These are phyloP conservation scores for Agonopterix arenella DNA, from an alignment of 2,888 invertebrate species.

Conservation along the genomic window DNA sequence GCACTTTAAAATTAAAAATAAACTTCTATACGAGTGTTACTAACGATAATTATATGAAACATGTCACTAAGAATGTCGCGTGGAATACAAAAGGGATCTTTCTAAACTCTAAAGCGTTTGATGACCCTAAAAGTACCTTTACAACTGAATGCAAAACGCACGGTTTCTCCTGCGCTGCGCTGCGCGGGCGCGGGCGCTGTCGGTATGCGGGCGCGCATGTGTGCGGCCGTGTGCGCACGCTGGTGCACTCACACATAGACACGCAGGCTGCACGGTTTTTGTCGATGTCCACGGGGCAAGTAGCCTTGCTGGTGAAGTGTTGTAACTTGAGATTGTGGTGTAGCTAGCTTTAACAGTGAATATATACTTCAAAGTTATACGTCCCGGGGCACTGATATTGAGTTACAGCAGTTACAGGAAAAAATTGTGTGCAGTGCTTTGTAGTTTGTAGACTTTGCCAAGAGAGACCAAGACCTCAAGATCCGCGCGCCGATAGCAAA, in stretches of 20 bases:
- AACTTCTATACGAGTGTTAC: background rate
- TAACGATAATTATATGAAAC: background rate
- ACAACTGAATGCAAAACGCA: conserved; percentile 67
- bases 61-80: conserved; percentile 26
- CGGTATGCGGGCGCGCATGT: conserved; percentile 56
- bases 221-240: conserved; percentile 32
- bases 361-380: background rate
- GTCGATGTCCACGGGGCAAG: conserved; percentile 76
- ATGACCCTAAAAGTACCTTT: conserved; percentile 66
- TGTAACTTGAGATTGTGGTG: conserved; percentile 33
- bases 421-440: no score
- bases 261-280: conserved; percentile 70
- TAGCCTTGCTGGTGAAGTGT: conserved; percentile 44
- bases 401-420: conserved; percentile 1
- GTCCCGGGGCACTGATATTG: conserved; percentile 11
- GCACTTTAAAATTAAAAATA: conserved; percentile 1
- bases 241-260: conserved; percentile 30
- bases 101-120: conserved; percentile 53
- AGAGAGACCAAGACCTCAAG: no score
- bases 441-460: no score
- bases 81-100: conserved; percentile 32
- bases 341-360: conserved; percentile 1
- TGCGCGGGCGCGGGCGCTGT: conserved; percentile 57
- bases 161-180: conserved; percentile 50
- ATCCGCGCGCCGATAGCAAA: no score